Evolutionary conservation across 2,797 vertebrate species (phyloP).

Genomic region (Danio jaintianensis): DNA sequence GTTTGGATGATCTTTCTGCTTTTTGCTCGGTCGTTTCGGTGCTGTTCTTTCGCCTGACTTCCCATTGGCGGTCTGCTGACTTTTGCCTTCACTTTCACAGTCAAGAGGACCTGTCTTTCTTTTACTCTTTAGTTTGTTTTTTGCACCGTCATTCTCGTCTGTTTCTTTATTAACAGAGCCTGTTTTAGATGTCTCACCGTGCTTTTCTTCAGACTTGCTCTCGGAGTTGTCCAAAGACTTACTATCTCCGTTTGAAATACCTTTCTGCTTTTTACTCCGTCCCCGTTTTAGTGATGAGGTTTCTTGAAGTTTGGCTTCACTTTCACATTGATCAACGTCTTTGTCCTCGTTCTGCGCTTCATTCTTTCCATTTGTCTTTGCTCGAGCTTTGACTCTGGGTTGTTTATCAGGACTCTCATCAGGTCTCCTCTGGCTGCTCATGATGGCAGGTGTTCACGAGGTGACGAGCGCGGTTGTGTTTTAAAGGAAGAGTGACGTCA

Average conservation of each 20-base stretch:
- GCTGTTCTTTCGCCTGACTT: background rate
- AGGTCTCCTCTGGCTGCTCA: background rate
- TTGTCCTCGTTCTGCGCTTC: constrained; percentile 31
- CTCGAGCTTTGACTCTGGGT: background rate
- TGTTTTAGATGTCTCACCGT: background rate
- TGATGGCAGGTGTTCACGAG: background rate
- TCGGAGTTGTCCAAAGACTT: background rate
- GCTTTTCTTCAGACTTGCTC: background rate
- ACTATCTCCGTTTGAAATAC: background rate
- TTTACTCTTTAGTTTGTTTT: constrained; percentile 56
- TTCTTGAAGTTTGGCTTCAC: background rate
- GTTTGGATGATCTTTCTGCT: background rate
- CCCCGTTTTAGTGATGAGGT: background rate
- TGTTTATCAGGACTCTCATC: background rate
- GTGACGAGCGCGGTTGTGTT: background rate
- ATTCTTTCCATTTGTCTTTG: background rate
- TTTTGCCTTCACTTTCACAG: constrained; percentile 34
- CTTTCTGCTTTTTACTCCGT: background rate
- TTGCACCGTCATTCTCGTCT: background rate
- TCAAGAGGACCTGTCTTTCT: background rate
- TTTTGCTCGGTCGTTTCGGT: background rate
- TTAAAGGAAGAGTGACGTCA: background rate
- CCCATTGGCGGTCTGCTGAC: background rate
- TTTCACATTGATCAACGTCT: background rate
- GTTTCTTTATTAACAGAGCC: background rate